These are phyloP conservation scores for Paralichthys olivaceus DNA, from an alignment of 2,113 vertebrate genomes.

Conservation along the genomic window DNA sequence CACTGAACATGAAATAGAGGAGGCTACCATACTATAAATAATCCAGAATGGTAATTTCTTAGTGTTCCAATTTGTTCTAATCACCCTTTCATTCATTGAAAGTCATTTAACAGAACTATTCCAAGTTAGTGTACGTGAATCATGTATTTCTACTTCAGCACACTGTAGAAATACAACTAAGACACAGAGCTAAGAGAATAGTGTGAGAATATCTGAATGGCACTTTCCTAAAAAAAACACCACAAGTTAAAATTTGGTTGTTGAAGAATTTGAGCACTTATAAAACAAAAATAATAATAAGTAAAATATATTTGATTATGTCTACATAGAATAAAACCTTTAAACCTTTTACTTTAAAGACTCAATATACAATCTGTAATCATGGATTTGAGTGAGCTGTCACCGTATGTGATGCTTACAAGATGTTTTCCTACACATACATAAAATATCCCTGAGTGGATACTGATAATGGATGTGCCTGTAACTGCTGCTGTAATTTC, in stretches of 20 bases:
- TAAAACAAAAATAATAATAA: too few species aligned
- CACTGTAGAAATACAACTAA: not conserved
- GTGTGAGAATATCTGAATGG: not conserved
- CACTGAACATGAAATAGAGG: constrained; percentile 7
- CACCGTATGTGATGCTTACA: not conserved
- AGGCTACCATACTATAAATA: not conserved
- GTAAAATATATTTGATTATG: too few species aligned
- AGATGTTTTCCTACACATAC: not conserved
- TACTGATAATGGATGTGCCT: not conserved
- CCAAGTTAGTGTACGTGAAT: not conserved
- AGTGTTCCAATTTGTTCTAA: constrained; percentile 19
- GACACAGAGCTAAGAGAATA: not conserved
- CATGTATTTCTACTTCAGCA: not conserved
- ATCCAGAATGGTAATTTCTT: constrained; percentile 7
- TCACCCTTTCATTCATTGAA: constrained; percentile 20
- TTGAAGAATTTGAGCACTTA: too few species aligned
- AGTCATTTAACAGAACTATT: not conserved
- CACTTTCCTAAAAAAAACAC: not conserved
- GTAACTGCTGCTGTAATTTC: constrained; percentile 38
- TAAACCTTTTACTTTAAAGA: too few species aligned
- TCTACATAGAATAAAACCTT: too few species aligned
- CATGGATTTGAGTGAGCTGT: too few species aligned
- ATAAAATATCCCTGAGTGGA: not conserved
- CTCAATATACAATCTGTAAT: too few species aligned
- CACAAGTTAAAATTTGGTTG: not conserved